Conservation (phyloP, 2,113 vertebrate species). For the Varanus komodoensis region DNA sequence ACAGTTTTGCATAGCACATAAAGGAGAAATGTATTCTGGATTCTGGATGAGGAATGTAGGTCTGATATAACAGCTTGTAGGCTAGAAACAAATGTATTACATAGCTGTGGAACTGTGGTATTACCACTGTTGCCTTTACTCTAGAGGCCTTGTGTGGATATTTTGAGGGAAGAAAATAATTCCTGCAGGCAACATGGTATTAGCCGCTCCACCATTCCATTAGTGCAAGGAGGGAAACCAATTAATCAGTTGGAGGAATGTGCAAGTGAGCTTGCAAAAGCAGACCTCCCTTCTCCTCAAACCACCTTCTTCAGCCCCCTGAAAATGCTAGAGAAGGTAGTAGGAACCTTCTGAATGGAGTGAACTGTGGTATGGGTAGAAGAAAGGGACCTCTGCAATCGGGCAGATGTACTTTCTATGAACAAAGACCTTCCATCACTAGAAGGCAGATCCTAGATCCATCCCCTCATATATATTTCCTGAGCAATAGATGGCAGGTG, state of each 20-base stretch:
- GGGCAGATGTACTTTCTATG: no score
- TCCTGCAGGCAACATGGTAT: background rate
- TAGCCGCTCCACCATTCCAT: background rate
- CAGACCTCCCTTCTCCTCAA: no score
- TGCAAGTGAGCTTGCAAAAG: no score
- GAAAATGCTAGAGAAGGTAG: no score
- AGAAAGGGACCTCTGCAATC: no score
- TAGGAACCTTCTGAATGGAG: no score
- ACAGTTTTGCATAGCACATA: background rate
- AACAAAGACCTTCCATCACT: no score
- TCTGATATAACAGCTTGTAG: background rate
- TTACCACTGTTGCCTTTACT: background rate
- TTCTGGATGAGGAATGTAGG: background rate
- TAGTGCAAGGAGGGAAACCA: background rate
- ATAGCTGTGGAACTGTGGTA: background rate
- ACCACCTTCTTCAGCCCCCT: no score
- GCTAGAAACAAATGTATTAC: background rate
- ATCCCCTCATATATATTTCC: background rate
- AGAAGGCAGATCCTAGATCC: no score
- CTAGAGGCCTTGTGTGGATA: background rate
- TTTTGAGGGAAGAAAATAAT: background rate
- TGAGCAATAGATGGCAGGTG: background rate
- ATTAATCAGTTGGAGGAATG: no score
- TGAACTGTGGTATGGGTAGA: no score
- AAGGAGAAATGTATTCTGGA: background rate